These are phyloP conservation scores for Oryzias javanicus DNA, from an alignment of 2,113 vertebrate genomes.

Conservation along the genomic window DNA sequence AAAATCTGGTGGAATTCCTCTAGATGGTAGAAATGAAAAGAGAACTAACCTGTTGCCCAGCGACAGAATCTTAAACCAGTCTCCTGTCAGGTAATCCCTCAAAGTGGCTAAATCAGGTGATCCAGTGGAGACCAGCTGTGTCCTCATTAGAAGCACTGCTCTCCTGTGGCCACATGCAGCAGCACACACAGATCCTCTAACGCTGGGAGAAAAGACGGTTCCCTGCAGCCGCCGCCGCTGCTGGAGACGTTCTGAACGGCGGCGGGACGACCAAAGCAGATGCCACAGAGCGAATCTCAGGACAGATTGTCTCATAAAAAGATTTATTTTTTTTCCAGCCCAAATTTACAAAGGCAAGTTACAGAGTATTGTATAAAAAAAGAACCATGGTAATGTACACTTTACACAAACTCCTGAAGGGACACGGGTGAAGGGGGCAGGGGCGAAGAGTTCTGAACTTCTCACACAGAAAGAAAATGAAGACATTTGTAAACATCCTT, in stretches of 20 bases:
- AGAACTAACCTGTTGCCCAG: no score
- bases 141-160: constrained; percentile 45
- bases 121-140: neutral
- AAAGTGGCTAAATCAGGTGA: constrained; percentile 2
- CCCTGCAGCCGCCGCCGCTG: neutral
- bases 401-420: constrained; percentile 87
- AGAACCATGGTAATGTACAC: constrained; percentile 95
- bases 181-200: neutral
- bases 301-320: constrained; percentile 97
- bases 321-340: constrained; percentile 97
- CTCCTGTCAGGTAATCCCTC: no score
- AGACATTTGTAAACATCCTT: constrained; percentile 87
- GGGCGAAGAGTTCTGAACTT: constrained; percentile 73
- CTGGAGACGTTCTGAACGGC: neutral
- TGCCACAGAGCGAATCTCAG: constrained; percentile 51
- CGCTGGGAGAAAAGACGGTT: neutral
- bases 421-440: constrained; percentile 64
- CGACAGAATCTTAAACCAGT: no score
- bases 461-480: constrained; percentile 84
- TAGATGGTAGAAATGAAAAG: no score
- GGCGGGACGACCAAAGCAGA: neutral
- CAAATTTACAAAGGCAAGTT: constrained; percentile 95
- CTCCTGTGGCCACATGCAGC: constrained; percentile 48
- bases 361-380: constrained; percentile 94
- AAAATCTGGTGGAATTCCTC: no score